Base-by-base conservation (phyloP, 2,797 vertebrate species). In the Sebastes cheni region DNA sequence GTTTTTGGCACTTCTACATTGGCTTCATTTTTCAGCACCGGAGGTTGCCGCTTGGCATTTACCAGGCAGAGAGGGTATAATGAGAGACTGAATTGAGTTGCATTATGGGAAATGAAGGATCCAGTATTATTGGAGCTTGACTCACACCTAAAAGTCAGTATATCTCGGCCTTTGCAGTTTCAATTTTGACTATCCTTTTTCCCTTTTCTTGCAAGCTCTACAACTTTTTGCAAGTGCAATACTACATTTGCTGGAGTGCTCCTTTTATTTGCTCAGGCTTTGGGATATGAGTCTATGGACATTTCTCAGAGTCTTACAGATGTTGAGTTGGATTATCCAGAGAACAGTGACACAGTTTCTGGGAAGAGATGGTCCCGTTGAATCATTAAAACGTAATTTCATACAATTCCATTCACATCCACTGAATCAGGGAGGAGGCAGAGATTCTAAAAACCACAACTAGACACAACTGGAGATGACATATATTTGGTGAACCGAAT, bases 21-120 rank as follows among this genome's bases (percentile, higher is more conserved):
- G 39, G 39, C 0, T 42, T 42, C 14, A 16, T 6, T 42, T 42
- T 42, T 42, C 39, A 42, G 5, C 39, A 42, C 14, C 39, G 39
- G 0, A 42, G 39, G 42, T 18, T 42, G 39, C 39, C 14, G 14
- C 39, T 8, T 0, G 42, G 16, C 6, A 25, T 42, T 65, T 30
- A 50, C 22, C 42, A n/a, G 29, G 12, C n/a, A 54, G 23, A 54
- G 22, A 4, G 29, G 11, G 11, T 34, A 20, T 39, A 56, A 60
- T 68, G 12, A 70, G 6, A 25, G 42, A 70, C n/a, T 61, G 20
- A 4, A 14, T 8, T 9, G 23, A 20, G 27, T 22, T 58, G 79
- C 66, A 75, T 70, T 18, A 8, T 70, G 52, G 79, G 50, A 56
- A 75, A 75, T 27, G 62, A 23, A 55, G 55, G 52, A 34, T 20